Conservation (phyloP, 1,140 invertebrate genomes). For the Trichonephila clavata region DNA sequence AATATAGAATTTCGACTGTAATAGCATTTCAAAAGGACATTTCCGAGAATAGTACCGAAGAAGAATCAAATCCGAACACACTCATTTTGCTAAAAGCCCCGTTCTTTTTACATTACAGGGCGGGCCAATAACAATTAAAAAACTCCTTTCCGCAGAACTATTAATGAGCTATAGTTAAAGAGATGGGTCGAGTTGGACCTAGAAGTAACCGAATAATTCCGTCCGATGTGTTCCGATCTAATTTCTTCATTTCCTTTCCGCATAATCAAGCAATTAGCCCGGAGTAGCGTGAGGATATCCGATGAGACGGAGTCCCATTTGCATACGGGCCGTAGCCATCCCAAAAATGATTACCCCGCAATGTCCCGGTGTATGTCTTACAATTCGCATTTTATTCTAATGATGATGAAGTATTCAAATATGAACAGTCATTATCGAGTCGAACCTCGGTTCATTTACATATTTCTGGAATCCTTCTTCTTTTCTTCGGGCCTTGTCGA, state of each 20-base stretch:
- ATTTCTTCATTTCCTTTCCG: conserved; percentile 12
- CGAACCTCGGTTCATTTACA: neutral
- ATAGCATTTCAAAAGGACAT: too few species aligned
- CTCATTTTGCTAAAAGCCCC: too few species aligned
- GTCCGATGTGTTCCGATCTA: too few species aligned
- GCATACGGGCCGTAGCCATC: neutral
- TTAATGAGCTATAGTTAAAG: too few species aligned
- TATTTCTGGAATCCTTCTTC: conserved; percentile 45
- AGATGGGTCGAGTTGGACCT: too few species aligned
- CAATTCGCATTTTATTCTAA: conserved; percentile 49
- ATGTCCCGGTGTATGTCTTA: conserved; percentile 28
- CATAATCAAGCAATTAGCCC: conserved; percentile 48
- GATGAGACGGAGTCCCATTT: neutral
- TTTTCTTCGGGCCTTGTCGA: neutral
- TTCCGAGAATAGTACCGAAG: too few species aligned
- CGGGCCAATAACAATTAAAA: too few species aligned
- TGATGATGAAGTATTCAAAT: conserved; percentile 67
- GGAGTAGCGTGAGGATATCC: neutral
- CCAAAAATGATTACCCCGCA: conserved; percentile 52
- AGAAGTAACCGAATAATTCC: too few species aligned
- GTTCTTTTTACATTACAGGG: too few species aligned
- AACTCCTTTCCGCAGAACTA: too few species aligned
- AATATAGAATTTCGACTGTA: too few species aligned
- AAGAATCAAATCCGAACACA: too few species aligned
- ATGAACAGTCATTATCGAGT: conserved; percentile 48